These are phyloP conservation scores for Acanthis flammea DNA, from an alignment of 2,797 vertebrate species.

Conservation along the genomic window DNA sequence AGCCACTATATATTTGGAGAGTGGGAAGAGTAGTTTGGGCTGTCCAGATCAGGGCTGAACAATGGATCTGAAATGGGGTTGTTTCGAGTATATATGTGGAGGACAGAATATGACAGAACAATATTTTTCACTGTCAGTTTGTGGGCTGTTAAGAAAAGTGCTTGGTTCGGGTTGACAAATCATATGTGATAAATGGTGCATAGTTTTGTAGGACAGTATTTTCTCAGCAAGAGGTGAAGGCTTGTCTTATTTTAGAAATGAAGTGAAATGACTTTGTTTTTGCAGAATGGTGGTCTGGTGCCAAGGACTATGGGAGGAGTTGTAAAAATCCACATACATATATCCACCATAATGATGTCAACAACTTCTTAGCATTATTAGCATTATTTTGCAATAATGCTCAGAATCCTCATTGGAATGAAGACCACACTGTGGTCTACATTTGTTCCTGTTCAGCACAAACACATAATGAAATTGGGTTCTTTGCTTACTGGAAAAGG, in stretches of 20 bases:
- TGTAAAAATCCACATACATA: neutral
- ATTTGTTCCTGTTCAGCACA: neutral
- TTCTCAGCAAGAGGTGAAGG: slow-evolving; percentile 40
- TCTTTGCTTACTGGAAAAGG: neutral
- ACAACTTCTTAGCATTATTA: neutral
- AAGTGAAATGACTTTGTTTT: neutral
- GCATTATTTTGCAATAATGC: neutral
- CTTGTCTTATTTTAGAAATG: slow-evolving; percentile 17
- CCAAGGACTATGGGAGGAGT: neutral
- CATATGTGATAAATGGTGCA: slow-evolving; percentile 1
- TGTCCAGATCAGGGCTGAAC: neutral
- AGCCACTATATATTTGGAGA: neutral
- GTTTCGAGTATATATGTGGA: slow-evolving; percentile 24
- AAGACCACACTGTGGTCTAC: neutral
- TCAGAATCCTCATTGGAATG: neutral
- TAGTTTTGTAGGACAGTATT: slow-evolving; percentile 11
- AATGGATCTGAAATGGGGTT: slow-evolving; percentile 4
- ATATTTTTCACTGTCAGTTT: slow-evolving; percentile 47
- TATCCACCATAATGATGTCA: neutral
- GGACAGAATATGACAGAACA: slow-evolving; percentile 12
- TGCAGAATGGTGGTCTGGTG: neutral
- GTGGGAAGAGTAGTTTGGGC: neutral
- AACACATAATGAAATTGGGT: neutral
- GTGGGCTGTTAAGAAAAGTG: slow-evolving; percentile 5
- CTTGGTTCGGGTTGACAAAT: slow-evolving; percentile 4